These are phyloP conservation scores for Drosophila nasuta DNA, from an alignment of 1,140 invertebrate species.

Conservation along the genomic window DNA sequence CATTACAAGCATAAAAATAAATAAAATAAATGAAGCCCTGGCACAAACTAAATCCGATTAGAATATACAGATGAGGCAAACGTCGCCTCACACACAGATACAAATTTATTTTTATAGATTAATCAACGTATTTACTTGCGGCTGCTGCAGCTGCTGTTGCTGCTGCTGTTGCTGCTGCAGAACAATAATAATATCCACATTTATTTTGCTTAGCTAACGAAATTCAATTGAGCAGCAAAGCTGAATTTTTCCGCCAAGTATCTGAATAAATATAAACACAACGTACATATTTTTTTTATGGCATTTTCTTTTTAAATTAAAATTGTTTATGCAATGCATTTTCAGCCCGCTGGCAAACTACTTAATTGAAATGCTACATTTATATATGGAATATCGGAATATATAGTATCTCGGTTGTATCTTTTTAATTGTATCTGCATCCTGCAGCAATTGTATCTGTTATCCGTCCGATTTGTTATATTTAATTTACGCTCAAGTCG, in stretches of 20 bases:
- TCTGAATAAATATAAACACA: constrained; percentile 66
- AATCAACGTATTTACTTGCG: constrained; percentile 71
- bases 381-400: neutral
- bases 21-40: constrained; percentile 78
- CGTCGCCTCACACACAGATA: constrained; percentile 52
- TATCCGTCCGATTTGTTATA: constrained; percentile 52
- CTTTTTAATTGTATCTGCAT: constrained; percentile 18
- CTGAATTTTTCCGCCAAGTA: constrained; percentile 58
- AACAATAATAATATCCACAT: constrained; percentile 32
- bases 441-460: constrained; percentile 31
- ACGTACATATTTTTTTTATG: constrained; percentile 44
- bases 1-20: constrained; percentile 82
- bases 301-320: constrained; percentile 62
- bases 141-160: constrained; percentile 1
- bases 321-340: constrained; percentile 73
- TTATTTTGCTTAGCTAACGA: constrained; percentile 73
- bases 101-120: constrained; percentile 83
- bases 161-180: constrained; percentile 30
- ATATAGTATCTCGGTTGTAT: neutral
- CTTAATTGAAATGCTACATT: constrained; percentile 46
- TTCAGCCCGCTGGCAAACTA: constrained; percentile 35
- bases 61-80: constrained; percentile 66
- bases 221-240: constrained; percentile 42
- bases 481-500: constrained; percentile 48
- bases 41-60: constrained; percentile 78